phyloP scores from a whole-genome alignment of 2,113 vertebrate species.

The Struthio camelus region DNA sequence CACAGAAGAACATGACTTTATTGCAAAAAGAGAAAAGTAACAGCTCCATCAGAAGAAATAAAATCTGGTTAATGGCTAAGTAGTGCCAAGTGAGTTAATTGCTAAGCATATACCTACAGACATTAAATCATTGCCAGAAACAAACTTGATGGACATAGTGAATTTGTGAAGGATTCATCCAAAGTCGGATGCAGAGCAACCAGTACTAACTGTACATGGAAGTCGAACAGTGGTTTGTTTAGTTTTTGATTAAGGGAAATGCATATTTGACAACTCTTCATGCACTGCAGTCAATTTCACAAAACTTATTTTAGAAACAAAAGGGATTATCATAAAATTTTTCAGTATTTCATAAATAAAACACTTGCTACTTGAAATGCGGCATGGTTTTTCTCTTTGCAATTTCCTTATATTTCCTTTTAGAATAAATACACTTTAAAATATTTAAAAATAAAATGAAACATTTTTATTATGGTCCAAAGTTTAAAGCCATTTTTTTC shows the following conservation, averaged over 20 bases:
- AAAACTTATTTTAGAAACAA: background rate
- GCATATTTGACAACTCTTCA: background rate
- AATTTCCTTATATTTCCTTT: background rate
- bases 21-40: background rate
- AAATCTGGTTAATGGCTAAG: background rate
- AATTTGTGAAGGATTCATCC: background rate
- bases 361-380: background rate
- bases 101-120: background rate
- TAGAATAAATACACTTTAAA: background rate
- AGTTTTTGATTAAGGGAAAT: background rate
- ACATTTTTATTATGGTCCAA: background rate
- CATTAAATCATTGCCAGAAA: fast-evolving
- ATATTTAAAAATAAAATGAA: background rate
- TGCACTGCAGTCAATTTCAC: background rate
- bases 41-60: background rate
- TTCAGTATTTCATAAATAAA: background rate
- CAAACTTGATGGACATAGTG: fast-evolving
- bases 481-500: background rate
- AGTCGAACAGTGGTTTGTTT: background rate
- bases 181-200: background rate
- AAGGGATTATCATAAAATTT: background rate
- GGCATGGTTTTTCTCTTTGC: background rate
- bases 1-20: background rate
- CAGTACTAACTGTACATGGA: fast-evolving
- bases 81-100: background rate